phyloP scores from a whole-genome alignment of 2,888 invertebrate genomes.

The Dendrolimus pini region DNA sequence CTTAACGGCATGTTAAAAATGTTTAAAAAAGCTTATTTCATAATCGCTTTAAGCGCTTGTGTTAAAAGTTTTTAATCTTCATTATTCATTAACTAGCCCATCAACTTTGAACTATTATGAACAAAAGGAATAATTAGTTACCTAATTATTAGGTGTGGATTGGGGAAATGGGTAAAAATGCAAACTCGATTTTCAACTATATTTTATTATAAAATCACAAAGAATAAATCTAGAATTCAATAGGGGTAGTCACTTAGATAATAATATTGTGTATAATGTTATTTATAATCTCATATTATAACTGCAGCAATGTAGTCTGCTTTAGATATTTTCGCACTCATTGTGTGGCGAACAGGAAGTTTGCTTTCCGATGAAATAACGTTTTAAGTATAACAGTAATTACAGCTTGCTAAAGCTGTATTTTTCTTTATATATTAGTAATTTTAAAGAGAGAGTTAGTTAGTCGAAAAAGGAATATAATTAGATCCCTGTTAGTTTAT shows the following conservation, averaged over 20 bases:
- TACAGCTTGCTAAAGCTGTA: constrained; percentile 48
- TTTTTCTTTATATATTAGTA: constrained; percentile 10
- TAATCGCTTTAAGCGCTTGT: no score
- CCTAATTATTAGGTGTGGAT: no score
- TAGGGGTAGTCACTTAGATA: constrained; percentile 70
- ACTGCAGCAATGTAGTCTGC: constrained; percentile 47
- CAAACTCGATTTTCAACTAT: constrained; percentile 59
- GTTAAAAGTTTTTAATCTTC: no score
- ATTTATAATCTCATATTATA: constrained; percentile 53
- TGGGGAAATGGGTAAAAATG: constrained; percentile 25
- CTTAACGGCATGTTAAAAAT: no score
- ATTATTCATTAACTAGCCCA: no score
- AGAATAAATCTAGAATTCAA: constrained; percentile 82
- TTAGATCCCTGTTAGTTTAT: constrained; percentile 68
- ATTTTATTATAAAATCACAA: constrained; percentile 85
- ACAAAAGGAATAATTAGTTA: no score
- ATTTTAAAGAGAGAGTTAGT: constrained; percentile 15
- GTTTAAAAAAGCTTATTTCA: no score
- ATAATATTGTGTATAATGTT: constrained; percentile 55
- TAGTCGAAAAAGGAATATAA: constrained; percentile 55
- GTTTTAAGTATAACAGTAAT: constrained; percentile 45
- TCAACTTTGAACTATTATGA: no score
- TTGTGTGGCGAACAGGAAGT: constrained; percentile 24
- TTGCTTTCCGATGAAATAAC: constrained; percentile 45
- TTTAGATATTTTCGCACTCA: constrained; percentile 12